A percentile compares a stretch with the other conserved stretches of the same genome.
Evolutionary conservation across 2,113 vertebrate genomes (phyloP).

Genomic region (Cranoglanis bouderius): DNA sequence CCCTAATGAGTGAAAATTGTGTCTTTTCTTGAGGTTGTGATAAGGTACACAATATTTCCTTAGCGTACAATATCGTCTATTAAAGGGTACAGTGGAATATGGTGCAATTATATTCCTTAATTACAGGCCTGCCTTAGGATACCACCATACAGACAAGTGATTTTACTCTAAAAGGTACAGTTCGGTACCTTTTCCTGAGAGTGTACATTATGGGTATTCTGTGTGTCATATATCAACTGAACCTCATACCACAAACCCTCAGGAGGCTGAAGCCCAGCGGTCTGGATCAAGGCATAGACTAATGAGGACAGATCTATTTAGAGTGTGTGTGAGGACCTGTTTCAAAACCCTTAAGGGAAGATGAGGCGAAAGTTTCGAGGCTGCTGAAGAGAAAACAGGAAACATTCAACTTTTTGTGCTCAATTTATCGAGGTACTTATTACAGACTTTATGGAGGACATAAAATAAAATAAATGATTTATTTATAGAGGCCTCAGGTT

Average conservation of each 20-base stretch:
- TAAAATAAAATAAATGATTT: constrained; percentile 1
- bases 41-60: not conserved
- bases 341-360: not conserved
- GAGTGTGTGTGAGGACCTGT: not conserved
- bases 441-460: not conserved
- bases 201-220: not conserved
- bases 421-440: not conserved
- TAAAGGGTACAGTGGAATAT: not conserved
- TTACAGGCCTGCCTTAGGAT: not conserved
- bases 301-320: constrained; percentile 36
- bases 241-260: not conserved
- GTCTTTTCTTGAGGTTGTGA: not conserved
- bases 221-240: not conserved
- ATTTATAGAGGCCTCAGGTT: not conserved
- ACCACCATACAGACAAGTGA: not conserved
- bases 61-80: not conserved
- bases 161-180: not conserved
- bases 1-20: not conserved
- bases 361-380: not conserved
- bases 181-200: not conserved
- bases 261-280: not conserved
- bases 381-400: not conserved
- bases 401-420: not conserved
- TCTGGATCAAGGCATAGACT: not conserved
- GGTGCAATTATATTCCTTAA: not conserved